Percentiles rank a stretch among this genome's conserved stretches.
These are phyloP conservation scores for Phlogophora meticulosa DNA, from an alignment of 2,888 invertebrate genomes.

Conservation along the genomic window DNA sequence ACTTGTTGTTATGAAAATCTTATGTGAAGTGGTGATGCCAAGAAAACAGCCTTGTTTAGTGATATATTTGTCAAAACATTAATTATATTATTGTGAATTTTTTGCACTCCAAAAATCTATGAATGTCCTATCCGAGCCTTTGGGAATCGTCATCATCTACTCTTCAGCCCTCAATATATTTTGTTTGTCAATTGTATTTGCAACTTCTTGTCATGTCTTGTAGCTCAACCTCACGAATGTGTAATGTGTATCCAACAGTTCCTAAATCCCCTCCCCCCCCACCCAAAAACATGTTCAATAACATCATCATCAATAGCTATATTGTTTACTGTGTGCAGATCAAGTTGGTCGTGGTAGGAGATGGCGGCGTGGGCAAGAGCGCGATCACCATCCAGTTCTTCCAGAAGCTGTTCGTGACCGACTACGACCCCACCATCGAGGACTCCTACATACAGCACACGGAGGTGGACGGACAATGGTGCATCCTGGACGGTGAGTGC, in stretches of 20 bases:
- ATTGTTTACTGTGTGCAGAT: constrained; percentile 84
- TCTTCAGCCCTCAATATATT: background rate
- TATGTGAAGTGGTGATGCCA: constrained; percentile 31
- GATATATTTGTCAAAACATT: background rate
- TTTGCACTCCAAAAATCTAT: background rate
- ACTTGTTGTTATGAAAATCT: background rate
- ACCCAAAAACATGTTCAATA: no score
- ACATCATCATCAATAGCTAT: background rate
- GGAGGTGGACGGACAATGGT: constrained; percentile 98
- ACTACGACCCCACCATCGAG: constrained; percentile 99
- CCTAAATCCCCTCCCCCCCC: background rate
- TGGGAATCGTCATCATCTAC: background rate
- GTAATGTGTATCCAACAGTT: background rate
- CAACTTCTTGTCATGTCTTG: background rate
- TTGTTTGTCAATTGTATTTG: background rate
- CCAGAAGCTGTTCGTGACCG: constrained; percentile 98
- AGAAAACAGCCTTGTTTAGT: constrained; percentile 22
- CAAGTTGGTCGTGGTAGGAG: constrained; percentile 98
- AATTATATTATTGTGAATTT: background rate
- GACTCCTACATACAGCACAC: constrained; percentile 98
- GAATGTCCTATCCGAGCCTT: background rate
- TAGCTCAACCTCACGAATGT: background rate
- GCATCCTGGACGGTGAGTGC: constrained; percentile 95
- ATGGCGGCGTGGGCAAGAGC: constrained; percentile 98
- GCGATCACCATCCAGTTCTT: constrained; percentile 99